Conservation (phyloP, 2,888 invertebrate genomes). For the Scrobipalpa atriplicella region DNA sequence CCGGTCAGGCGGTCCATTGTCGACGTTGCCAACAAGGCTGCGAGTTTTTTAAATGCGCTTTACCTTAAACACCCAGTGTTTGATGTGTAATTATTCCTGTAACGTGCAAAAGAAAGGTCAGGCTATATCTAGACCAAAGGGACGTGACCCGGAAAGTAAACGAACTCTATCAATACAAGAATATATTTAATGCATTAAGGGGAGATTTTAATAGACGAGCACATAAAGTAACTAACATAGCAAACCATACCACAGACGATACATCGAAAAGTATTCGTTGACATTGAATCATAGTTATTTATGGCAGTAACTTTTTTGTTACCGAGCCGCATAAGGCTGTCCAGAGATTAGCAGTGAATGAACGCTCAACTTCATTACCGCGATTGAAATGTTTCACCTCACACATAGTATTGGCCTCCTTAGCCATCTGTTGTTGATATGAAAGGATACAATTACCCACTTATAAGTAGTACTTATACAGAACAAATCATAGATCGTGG, state of each 20-base stretch:
- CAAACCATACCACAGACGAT: conserved; percentile 8
- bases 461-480: conserved; percentile 9
- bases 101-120: conserved; percentile 27
- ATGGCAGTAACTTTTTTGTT: conserved; percentile 66
- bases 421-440: conserved; percentile 44
- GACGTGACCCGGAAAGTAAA: not conserved
- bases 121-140: conserved; percentile 3
- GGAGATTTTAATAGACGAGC: too few species aligned
- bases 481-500: not conserved
- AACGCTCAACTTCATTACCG: conserved; percentile 55
- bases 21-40: conserved; percentile 50
- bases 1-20: conserved; percentile 59
- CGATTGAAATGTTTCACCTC: conserved; percentile 48
- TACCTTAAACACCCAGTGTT: conserved; percentile 30
- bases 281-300: conserved; percentile 77
- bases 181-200: not conserved
- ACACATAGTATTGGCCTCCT: conserved; percentile 42
- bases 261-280: conserved; percentile 56
- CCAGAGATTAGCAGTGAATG: conserved; percentile 64
- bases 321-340: conserved; percentile 54
- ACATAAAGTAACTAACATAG: conserved; percentile 47
- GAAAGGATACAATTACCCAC: conserved; percentile 15
- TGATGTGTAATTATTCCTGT: conserved; percentile 45
- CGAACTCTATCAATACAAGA: not conserved
- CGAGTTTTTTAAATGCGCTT: conserved; percentile 38